Conservation (phyloP, 2,888 invertebrate species). For the Hedya salicella region DNA sequence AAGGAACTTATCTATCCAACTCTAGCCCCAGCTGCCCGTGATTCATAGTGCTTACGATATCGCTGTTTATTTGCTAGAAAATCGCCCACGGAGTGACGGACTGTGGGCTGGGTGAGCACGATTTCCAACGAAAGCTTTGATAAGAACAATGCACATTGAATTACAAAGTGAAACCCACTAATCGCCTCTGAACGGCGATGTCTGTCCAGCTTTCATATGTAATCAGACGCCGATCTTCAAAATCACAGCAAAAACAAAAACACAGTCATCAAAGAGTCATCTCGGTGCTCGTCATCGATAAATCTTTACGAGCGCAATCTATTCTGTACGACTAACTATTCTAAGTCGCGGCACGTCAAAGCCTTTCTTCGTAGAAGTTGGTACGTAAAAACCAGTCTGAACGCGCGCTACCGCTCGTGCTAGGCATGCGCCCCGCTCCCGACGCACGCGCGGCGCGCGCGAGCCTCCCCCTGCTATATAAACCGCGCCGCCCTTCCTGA, state of each 20-base stretch:
- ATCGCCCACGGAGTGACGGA: slow-evolving; percentile 45
- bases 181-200: not conserved
- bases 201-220: slow-evolving; percentile 12
- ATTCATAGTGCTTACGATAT: slow-evolving; percentile 68
- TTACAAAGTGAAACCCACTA: not conserved
- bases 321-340: slow-evolving; percentile 55
- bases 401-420: slow-evolving; percentile 80
- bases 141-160: slow-evolving; percentile 31
- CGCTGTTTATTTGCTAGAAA: slow-evolving; percentile 63
- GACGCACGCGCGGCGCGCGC: slow-evolving; percentile 60
- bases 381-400: slow-evolving; percentile 74
- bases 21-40: slow-evolving; percentile 65
- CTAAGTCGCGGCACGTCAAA: slow-evolving; percentile 77
- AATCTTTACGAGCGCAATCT: slow-evolving; percentile 66
- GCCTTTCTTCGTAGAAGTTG: slow-evolving; percentile 78
- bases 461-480: slow-evolving; percentile 68
- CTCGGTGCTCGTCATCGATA: slow-evolving; percentile 59
- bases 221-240: slow-evolving; percentile 23
- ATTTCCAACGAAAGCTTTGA: slow-evolving; percentile 13
- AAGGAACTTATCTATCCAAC: slow-evolving; percentile 79
- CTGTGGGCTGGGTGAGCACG: slow-evolving; percentile 17
- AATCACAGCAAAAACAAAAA: slow-evolving; percentile 38
- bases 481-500: slow-evolving; percentile 75
- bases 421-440: slow-evolving; percentile 68
- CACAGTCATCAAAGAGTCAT: slow-evolving; percentile 33